Evolutionary conservation across 2,797 vertebrate genomes (phyloP).

Genomic region (Hippocampus kuda): DNA sequence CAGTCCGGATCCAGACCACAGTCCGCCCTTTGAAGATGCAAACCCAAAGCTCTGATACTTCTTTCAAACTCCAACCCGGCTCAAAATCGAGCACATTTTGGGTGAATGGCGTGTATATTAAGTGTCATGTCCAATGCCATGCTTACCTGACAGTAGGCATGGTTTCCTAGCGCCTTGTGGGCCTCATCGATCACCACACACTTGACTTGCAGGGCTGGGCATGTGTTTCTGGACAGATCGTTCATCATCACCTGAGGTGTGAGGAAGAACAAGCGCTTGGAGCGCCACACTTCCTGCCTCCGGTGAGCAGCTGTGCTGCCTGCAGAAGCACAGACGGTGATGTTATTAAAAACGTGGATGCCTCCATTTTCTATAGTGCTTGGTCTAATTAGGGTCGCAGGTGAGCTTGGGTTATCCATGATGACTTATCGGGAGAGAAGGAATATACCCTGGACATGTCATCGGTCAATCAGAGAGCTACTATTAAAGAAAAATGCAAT

Average conservation of each 20-base stretch:
- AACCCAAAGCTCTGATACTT: no score
- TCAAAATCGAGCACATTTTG: no score
- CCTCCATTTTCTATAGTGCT: not conserved
- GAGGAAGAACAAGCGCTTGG: slow-evolving; percentile 84
- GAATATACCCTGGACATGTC: no score
- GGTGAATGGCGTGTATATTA: not conserved
- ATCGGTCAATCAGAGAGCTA: no score
- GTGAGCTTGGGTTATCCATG: not conserved
- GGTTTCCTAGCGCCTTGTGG: slow-evolving; percentile 91
- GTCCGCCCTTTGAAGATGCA: no score
- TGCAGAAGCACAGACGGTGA: slow-evolving; percentile 30
- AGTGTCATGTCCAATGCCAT: not conserved
- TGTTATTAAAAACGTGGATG: not conserved
- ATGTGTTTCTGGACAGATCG: slow-evolving; percentile 81
- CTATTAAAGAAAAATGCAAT: no score
- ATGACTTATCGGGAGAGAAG: no score
- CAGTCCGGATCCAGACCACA: no score
- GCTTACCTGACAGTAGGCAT: slow-evolving; percentile 93
- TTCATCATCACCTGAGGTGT: slow-evolving; percentile 96
- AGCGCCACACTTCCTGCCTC: slow-evolving; percentile 76
- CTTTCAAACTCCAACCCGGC: no score
- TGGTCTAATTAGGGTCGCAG: not conserved
- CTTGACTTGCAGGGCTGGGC: slow-evolving; percentile 77
- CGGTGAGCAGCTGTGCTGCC: slow-evolving; percentile 75
- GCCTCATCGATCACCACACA: slow-evolving; percentile 96